phyloP scores from a whole-genome alignment of 1,140 invertebrate species.

The Bombus haemorrhoidalis region DNA sequence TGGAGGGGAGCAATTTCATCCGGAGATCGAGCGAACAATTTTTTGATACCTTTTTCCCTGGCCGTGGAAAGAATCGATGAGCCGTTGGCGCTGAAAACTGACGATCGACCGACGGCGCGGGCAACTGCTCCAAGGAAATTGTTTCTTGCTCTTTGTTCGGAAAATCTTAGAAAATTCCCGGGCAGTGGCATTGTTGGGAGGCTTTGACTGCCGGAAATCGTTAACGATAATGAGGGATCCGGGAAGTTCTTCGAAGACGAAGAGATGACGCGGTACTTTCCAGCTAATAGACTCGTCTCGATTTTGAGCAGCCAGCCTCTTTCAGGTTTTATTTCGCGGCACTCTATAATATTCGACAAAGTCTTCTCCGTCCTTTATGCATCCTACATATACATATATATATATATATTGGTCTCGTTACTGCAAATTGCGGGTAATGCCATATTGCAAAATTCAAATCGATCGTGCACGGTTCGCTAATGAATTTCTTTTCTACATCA shows the following conservation, averaged over 20 bases:
- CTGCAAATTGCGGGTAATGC: not conserved
- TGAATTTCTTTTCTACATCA: not conserved
- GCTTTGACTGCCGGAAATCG: conserved; percentile 16
- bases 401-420: not conserved
- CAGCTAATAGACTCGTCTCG: conserved; percentile 30
- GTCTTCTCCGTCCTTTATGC: not conserved
- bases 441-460: not conserved
- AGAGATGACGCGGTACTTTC: conserved; percentile 20
- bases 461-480: not conserved
- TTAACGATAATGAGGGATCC: conserved; percentile 38
- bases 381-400: not conserved
- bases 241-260: conserved; percentile 3
- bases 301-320: not conserved
- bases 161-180: conserved; percentile 17
- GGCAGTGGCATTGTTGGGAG: not conserved
- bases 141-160: not conserved
- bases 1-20: not conserved
- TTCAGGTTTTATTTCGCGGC: not conserved
- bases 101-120: not conserved
- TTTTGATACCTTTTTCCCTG: not conserved
- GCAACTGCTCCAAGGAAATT: not conserved
- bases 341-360: conserved; percentile 1
- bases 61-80: not conserved
- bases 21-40: not conserved
- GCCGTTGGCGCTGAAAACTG: not conserved